These are phyloP conservation scores for Octopus sinensis DNA, from an alignment of 1,140 invertebrate genomes.

Conservation along the genomic window DNA sequence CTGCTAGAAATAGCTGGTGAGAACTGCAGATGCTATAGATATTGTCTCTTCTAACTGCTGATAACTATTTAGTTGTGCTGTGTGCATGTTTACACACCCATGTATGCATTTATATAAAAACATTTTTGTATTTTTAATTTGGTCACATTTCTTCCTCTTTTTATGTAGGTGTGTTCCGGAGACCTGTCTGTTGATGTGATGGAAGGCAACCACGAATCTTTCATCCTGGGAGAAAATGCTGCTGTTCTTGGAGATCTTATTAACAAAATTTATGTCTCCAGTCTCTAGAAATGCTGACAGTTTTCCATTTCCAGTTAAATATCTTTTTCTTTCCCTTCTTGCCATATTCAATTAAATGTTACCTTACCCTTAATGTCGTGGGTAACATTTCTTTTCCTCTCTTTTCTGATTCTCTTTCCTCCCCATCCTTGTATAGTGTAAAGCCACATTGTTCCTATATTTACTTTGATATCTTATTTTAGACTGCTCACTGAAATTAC, in stretches of 20 bases:
- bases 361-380: no score
- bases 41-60: no score
- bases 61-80: no score
- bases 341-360: not conserved
- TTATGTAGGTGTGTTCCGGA: conserved; percentile 36
- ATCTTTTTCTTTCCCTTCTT: not conserved
- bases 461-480: no score
- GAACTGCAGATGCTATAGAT: not conserved
- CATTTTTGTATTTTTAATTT: no score
- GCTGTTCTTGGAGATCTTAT: conserved; percentile 28
- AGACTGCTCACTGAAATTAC: no score
- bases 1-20: no score
- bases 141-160: not conserved
- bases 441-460: no score
- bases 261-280: not conserved
- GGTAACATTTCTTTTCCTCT: not conserved
- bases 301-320: not conserved
- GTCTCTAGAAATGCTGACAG: not conserved
- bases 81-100: no score
- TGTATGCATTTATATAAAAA: no score
- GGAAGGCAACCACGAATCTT: conserved; percentile 38
- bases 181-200: conserved; percentile 28
- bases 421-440: no score
- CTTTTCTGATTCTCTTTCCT: not conserved
- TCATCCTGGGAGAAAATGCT: conserved; percentile 34